Conservation (phyloP, 2,888 invertebrate genomes). For the Plutella xylostella region DNA sequence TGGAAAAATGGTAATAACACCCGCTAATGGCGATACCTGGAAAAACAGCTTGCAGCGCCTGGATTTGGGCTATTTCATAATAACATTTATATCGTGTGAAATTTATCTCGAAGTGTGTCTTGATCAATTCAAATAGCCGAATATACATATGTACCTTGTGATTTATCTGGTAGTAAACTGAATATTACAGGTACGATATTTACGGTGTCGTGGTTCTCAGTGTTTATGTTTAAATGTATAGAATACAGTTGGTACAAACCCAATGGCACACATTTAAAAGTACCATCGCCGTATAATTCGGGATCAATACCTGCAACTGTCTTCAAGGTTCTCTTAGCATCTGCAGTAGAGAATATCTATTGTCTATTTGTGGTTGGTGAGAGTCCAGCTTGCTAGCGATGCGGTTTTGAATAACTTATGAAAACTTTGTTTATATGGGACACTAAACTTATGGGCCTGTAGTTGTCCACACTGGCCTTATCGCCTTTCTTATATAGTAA, state of each 20-base stretch:
- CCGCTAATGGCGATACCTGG: slow-evolving; percentile 3
- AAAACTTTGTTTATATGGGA: no score
- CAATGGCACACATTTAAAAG: slow-evolving; percentile 3
- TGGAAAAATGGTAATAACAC: slow-evolving; percentile 8
- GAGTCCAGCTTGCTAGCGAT: no score
- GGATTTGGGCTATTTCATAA: slow-evolving; percentile 8
- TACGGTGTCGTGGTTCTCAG: slow-evolving; percentile 7
- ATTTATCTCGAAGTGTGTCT: slow-evolving; percentile 2
- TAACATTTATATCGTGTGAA: slow-evolving; percentile 6
- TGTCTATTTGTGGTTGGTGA: no score
- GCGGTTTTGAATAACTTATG: no score
- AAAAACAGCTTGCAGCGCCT: slow-evolving; percentile 7
- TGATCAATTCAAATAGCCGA: slow-evolving; percentile 7
- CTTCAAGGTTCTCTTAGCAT: not conserved
- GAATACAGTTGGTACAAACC: slow-evolving; percentile 2
- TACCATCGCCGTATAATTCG: slow-evolving; percentile 3
- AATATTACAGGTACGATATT: slow-evolving; percentile 9
- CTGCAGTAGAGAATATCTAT: not conserved
- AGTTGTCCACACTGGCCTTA: no score
- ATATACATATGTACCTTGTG: slow-evolving; percentile 5
- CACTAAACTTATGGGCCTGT: no score
- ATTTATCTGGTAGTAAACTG: slow-evolving; percentile 3
- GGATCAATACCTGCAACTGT: not conserved
- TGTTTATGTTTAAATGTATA: slow-evolving; percentile 3
- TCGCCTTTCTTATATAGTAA: no score